Base-by-base conservation (phyloP, 2,888 invertebrate genomes). In the Agrenia bidenticulata region DNA sequence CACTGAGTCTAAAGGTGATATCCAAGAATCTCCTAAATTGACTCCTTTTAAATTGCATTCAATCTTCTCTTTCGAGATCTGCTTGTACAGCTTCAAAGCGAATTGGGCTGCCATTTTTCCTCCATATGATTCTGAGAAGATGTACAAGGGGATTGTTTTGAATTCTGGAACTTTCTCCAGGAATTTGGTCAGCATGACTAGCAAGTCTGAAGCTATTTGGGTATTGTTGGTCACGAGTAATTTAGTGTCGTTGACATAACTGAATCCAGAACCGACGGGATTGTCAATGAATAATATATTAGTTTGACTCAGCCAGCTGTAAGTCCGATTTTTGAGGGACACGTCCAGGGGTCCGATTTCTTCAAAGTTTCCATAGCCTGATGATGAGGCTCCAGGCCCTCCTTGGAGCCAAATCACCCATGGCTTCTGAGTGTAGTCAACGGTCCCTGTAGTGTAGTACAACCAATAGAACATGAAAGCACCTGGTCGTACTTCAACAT, bases 41-140 rank as follows among this genome's bases (percentile, higher is more conserved):
- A 94, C 85, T 0, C 93, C 93, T 76, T 84, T 83, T 57, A 95
- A 83, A 75, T 89, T 89, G 42, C 87, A 87, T 53, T 82, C 80
- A 26, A 91, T 84, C 39, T 83, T 82, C 0, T 85, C 85, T 0
- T 80, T 80, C 70, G 83, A 78, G 75, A 89, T 85, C n/a, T 87
- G 87, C 86, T 81, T 78, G 63, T 79, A 77, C 37, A 84, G 77
- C 26, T 78, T 78, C 50, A 81, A 79, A 9, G 88, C 91, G 79
- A 94, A 92, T 77, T 91, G 91, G 0, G 89, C 86, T 0, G 90
- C 89, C 92, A 94, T 94, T 82, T 94, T 95, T 1, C 94, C 94
- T 19, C 94, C 94, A 79, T 94, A 94, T 0, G 93, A 93, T 80
- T 95, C 93, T 24, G 89, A 89, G 77, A 91, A 89, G 67, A 94